phyloP scores from a whole-genome alignment of 2,113 vertebrate species.

The Brachyistius frenatus region DNA sequence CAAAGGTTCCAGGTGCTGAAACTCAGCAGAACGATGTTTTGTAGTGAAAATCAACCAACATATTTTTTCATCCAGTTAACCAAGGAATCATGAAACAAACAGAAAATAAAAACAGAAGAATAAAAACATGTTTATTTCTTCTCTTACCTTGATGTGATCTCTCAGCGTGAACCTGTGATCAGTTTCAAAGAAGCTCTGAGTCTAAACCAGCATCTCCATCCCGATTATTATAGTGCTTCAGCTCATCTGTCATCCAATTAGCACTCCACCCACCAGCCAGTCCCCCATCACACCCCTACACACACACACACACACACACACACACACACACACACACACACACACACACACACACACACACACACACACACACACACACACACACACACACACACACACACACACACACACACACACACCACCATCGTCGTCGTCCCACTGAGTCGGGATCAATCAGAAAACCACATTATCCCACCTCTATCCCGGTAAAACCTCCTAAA shows the following conservation, averaged over 20 bases:
- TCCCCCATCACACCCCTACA: neutral
- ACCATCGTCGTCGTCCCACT: too few relatives aligned
- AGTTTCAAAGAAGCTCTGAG: constrained; percentile 5
- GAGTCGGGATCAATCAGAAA: too few relatives aligned
- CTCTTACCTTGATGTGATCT: constrained; percentile 41
- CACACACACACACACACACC: too few relatives aligned
- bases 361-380: neutral
- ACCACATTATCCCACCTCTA: too few relatives aligned
- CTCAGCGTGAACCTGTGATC: neutral
- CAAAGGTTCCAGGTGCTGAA: too few relatives aligned
- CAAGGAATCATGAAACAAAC: too few relatives aligned
- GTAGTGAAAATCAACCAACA: too few relatives aligned
- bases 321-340: constrained; percentile 15
- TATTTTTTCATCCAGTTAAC: too few relatives aligned
- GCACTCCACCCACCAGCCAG: constrained; percentile 35
- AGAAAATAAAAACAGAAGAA: too few relatives aligned
- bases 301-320: neutral
- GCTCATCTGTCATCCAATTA: constrained; percentile 50
- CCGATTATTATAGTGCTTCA: constrained; percentile 41
- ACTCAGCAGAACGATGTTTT: too few relatives aligned
- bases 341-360: neutral
- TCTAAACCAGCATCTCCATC: neutral
- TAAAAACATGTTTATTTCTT: too few relatives aligned
- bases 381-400: neutral
- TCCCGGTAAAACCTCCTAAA: too few relatives aligned